Conservation (phyloP, 1,140 invertebrate genomes). For the Drosophila mojavensis region DNA sequence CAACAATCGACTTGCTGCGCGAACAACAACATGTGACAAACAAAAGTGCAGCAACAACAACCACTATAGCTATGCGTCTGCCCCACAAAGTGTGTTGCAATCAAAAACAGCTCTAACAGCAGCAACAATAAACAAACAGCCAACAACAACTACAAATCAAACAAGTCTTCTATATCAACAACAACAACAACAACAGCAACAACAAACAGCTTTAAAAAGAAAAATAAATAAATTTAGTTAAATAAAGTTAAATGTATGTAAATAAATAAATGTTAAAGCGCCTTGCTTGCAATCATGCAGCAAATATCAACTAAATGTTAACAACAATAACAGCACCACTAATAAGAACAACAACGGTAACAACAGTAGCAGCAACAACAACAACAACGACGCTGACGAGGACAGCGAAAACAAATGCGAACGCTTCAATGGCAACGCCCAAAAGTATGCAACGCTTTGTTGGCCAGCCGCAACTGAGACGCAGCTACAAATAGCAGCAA, state of each 20-base stretch:
- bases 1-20: background rate
- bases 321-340: conserved; percentile 15
- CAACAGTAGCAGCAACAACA: conserved; percentile 15
- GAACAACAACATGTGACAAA: conserved; percentile 27
- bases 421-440: conserved; percentile 45
- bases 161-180: conserved; percentile 1
- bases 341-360: conserved; percentile 4
- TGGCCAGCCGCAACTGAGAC: conserved; percentile 32
- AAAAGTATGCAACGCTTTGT: conserved; percentile 50
- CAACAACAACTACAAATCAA: conserved; percentile 13
- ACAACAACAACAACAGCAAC: conserved; percentile 1
- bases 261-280: conserved; percentile 13
- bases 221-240: conserved; percentile 11
- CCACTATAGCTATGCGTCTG: conserved; percentile 17
- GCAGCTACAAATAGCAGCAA: conserved; percentile 38
- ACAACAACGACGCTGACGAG: background rate
- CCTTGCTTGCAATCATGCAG: conserved; percentile 27
- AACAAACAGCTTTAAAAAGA: conserved; percentile 6
- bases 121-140: conserved; percentile 6
- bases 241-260: background rate
- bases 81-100: conserved; percentile 21
- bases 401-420: conserved; percentile 4
- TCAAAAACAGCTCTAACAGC: conserved; percentile 35
- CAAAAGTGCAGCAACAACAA: conserved; percentile 25
- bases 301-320: conserved; percentile 36